These are phyloP conservation scores for Mormoops blainvillei DNA, from an alignment of 2,113 vertebrate species.

Conservation along the genomic window DNA sequence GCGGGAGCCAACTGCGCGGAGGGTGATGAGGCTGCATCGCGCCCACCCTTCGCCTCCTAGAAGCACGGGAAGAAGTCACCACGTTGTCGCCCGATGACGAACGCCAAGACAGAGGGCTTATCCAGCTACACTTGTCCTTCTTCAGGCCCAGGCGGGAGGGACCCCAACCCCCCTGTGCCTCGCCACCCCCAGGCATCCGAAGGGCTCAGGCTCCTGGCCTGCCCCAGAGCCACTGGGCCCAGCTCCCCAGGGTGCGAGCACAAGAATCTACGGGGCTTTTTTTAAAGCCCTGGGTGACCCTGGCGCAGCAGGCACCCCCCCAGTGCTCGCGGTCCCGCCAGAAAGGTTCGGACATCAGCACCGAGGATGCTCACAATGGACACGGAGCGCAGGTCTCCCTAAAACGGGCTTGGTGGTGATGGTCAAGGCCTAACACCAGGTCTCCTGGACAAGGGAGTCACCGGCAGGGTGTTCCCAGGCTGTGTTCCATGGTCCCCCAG, in stretches of 20 bases:
- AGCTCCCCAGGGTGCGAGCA: background rate
- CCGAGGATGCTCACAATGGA: background rate
- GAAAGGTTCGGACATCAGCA: background rate
- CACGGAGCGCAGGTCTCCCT: background rate
- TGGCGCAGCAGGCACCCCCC: background rate
- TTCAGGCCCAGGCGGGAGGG: fast-evolving
- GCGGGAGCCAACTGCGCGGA: fast-evolving
- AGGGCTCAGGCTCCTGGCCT: background rate
- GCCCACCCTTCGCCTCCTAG: background rate
- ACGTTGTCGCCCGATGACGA: background rate
- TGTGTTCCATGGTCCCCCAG: fast-evolving
- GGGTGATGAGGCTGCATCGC: fast-evolving
- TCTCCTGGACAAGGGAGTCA: fast-evolving
- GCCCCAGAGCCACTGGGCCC: background rate
- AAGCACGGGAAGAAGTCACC: fast-evolving
- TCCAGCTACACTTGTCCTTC: fast-evolving
- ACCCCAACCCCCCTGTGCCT: background rate
- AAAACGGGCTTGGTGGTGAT: background rate
- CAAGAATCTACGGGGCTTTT: too few species aligned
- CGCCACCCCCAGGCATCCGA: background rate
- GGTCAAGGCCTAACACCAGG: background rate
- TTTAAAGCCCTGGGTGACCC: background rate
- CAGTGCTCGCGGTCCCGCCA: background rate
- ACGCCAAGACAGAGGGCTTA: background rate
- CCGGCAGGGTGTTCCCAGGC: too few species aligned